A percentile compares a stretch with the other conserved stretches of the same genome.
Conservation (phyloP, 2,888 invertebrate species). For the Acanthosoma haemorrhoidale region DNA sequence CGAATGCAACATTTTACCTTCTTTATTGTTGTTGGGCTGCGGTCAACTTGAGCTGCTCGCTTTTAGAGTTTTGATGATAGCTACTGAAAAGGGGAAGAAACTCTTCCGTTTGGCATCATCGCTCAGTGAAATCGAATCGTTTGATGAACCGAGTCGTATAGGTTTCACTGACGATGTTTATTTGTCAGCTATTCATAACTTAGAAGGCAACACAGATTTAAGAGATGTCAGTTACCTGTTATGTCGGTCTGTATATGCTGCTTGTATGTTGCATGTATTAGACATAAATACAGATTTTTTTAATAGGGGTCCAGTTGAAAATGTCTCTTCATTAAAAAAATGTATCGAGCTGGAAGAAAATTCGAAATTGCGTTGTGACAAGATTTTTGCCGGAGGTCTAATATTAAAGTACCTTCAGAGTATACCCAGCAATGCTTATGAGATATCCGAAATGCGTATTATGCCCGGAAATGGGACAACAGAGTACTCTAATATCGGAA, state of each 20-base stretch:
- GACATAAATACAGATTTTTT: conserved; percentile 56
- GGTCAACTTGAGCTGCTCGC: conserved; percentile 65
- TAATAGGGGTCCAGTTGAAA: conserved; percentile 13
- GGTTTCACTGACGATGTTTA: conserved; percentile 44
- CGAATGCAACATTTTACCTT: conserved; percentile 67
- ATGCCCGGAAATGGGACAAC: conserved; percentile 32
- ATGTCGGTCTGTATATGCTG: conserved; percentile 59
- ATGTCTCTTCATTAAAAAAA: not conserved
- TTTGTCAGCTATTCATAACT: conserved; percentile 51
- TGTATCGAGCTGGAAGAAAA: not conserved
- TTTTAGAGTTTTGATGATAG: conserved; percentile 56
- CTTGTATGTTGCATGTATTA: conserved; percentile 59
- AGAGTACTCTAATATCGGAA: conserved; percentile 52
- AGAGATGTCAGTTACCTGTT: conserved; percentile 66
- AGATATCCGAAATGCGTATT: conserved; percentile 55
- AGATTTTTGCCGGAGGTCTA: conserved; percentile 55
- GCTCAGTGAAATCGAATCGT: not conserved
- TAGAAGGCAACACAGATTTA: conserved; percentile 63
- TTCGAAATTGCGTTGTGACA: conserved; percentile 19
- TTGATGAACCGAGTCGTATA: conserved; percentile 43
- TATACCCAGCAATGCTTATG: conserved; percentile 79
- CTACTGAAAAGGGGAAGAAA: conserved; percentile 47
- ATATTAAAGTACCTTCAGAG: conserved; percentile 73
- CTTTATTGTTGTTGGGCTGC: conserved; percentile 55
- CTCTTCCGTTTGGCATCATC: conserved; percentile 45